These are phyloP conservation scores for Mythimna lalbum DNA, from an alignment of 2,888 invertebrate genomes.

Conservation along the genomic window DNA sequence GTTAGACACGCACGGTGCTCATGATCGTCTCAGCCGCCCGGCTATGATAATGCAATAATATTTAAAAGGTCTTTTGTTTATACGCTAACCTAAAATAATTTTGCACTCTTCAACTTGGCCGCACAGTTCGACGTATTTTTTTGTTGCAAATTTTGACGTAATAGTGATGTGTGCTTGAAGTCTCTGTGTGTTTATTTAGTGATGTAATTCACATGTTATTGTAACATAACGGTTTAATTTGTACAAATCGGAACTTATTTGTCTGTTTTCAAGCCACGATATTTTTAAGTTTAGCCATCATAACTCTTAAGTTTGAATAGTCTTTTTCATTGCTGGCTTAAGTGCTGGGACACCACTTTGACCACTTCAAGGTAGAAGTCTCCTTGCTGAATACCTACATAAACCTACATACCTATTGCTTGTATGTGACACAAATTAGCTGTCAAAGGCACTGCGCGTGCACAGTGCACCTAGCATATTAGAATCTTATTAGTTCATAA, in stretches of 20 bases:
- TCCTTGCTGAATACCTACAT: not conserved
- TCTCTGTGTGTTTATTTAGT: conserved; percentile 26
- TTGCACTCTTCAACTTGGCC: conserved; percentile 66
- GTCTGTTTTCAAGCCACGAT: too few relatives aligned
- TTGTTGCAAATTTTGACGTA: conserved; percentile 71
- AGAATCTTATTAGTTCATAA: too few relatives aligned
- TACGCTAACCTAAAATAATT: conserved; percentile 39
- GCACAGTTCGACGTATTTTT: conserved; percentile 63
- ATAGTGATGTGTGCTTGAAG: conserved; percentile 65
- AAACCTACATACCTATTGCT: too few relatives aligned
- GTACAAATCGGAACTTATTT: not conserved
- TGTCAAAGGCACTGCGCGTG: too few relatives aligned
- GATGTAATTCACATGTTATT: conserved; percentile 19
- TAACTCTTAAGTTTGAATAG: not conserved
- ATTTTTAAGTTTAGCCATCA: not conserved
- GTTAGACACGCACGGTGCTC: conserved; percentile 84
- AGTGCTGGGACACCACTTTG: not conserved
- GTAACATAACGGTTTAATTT: conserved; percentile 6
- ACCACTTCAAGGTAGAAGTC: not conserved
- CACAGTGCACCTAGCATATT: too few relatives aligned
- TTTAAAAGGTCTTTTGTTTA: conserved; percentile 64
- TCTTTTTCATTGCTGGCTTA: not conserved
- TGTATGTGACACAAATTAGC: too few relatives aligned
- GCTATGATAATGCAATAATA: conserved; percentile 71
- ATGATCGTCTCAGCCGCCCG: conserved; percentile 83